Evolutionary conservation across 2,797 vertebrate genomes (phyloP), one percentile per base, ranked within the genome.

Genomic region (Microctenopoma steveboyesi): DNA sequence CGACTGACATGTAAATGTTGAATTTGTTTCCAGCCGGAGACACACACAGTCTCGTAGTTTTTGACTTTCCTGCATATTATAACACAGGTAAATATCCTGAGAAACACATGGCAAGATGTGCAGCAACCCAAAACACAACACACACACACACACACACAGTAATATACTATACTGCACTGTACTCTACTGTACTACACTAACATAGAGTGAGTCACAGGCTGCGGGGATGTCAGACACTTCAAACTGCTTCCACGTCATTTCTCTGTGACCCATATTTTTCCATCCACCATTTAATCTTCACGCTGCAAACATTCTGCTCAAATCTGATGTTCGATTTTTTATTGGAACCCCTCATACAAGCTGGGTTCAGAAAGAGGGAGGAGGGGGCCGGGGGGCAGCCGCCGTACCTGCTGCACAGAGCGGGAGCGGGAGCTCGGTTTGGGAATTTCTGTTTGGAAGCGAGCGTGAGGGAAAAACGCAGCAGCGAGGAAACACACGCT

Each of bases 1-100:
- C 69, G 57, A 62, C 79, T 83, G 74, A 61, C 64, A 77, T 81
- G 64, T 68, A 87, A 88, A 88, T 85, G 48, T 52, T 80, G 14
- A 15, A 88, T 84, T 88, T 89, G 84, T 84, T 86, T 89, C 69
- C 71, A 84, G 81, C 55, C 60, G 61, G 72, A 58, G 55, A 62
- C 45, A 57, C 64, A 52, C 47, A 53, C 33, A 37, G 47, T 33
- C 28, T 56, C 16, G 1, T 25, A 8, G 45, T 59, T 55, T 60
- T 62, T 22, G 13, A 1, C 7, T 33, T 28, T 46, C 27, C 1
- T 79, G 53, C 53, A 64, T 52, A 74, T 69, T 62, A 76, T 53
- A 58, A 60, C 39, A 64, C 15, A 22, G 1, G 37, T 28, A 7
- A 42, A 59, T 35, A 46, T 49, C 12, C 16, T 2, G 3, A 13